Base-by-base conservation (phyloP, 2,888 invertebrate species). In the Falcaria lacertinaria region DNA sequence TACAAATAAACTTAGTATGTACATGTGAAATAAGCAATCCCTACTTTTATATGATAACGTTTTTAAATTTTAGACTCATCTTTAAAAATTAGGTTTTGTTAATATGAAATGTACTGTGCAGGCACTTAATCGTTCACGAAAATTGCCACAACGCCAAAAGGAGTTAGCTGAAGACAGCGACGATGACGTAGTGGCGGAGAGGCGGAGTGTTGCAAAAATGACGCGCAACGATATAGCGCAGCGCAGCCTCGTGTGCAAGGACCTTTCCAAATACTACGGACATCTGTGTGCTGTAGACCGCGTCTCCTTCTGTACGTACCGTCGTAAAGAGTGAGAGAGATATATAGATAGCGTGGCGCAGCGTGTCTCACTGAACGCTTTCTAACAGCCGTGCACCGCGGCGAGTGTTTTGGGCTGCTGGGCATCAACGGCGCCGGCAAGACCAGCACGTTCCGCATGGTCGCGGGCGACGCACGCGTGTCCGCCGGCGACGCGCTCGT, bases 391-490 rank as follows among this genome's bases (percentile, higher is more conserved):
- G 92, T 95, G 0, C 91, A 91, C 35, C 85, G 92, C 50, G 92
- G 92, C 39, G 96, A 96, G 74, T 96, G 96, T 67, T 96, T 96
- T 68, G 96, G 96, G 0, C 76, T 96, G 37, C 84, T 96, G 40
- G 96, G 96, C 8, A 92, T 95, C 0, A 96, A 97, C 75, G 96
- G 96, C 33, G 96, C 96, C 15, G 96, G 96, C 11, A 97, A 96
- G 79, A 96, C 96, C 1, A 93, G 93, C 33, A 97, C 97, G 0
- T 98, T 98, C 75, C 94, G 94, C 74, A 96, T 96, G 94, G 86
- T 97, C 64, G 96, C 96, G 0, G 97, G 97, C 1, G 96, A 95
- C 73, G 92, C 93, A 54, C 85, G 76, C 33, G 91, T 94, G 36
- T 91, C 93, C 0, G 83, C 80, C 40, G 96, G 96, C 0, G 91